phyloP scores from a whole-genome alignment of 2,113 vertebrate genomes.

The Galeopterus variegatus region DNA sequence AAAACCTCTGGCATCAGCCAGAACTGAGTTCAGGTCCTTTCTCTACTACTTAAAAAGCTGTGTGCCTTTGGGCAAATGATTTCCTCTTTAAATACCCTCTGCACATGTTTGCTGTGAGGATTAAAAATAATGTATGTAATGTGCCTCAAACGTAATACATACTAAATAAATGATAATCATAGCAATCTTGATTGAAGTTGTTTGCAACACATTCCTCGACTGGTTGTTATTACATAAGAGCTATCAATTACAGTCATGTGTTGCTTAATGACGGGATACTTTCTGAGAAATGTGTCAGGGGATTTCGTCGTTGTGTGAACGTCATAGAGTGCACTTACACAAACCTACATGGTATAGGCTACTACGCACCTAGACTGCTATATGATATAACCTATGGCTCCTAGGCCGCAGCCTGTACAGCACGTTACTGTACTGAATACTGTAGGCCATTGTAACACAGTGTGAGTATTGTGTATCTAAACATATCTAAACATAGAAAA shows the following conservation, averaged over 20 bases:
- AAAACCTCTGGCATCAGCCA: background rate
- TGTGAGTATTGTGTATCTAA: too few species aligned
- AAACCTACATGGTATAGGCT: too few species aligned
- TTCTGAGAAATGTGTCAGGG: too few species aligned
- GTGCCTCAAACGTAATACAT: background rate
- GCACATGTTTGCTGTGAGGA: background rate
- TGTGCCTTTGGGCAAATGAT: background rate
- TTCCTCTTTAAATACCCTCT: background rate
- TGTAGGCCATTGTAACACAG: too few species aligned
- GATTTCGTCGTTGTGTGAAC: too few species aligned
- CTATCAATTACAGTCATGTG: background rate
- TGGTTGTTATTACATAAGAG: background rate
- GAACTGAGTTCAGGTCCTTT: slow-evolving; percentile 4
- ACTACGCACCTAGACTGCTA: too few species aligned
- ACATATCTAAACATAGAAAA: too few species aligned
- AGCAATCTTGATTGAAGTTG: background rate
- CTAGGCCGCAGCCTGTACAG: too few species aligned
- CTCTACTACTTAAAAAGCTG: background rate
- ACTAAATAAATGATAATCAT: background rate
- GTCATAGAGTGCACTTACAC: too few species aligned
- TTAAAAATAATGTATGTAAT: background rate
- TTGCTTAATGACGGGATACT: too few species aligned
- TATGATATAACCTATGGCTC: too few species aligned
- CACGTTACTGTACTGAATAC: too few species aligned
- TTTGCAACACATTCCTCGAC: background rate